phyloP scores from a whole-genome alignment of 2,113 vertebrate species.

The Phylloscopus whistleri region DNA sequence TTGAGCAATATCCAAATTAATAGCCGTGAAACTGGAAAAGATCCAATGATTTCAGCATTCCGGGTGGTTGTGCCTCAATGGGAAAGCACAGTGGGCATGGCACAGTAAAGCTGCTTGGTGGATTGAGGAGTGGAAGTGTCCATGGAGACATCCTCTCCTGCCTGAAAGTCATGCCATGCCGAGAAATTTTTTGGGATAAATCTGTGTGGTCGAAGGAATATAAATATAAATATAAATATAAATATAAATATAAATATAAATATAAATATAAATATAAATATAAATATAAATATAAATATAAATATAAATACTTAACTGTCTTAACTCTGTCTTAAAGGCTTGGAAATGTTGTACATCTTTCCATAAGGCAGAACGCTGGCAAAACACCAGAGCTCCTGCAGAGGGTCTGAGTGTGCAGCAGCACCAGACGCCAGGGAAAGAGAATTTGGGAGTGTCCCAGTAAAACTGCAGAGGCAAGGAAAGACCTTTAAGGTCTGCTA shows the following conservation, averaged over 20 bases:
- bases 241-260: background rate
- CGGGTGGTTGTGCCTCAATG: background rate
- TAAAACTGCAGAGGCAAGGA: background rate
- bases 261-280: background rate
- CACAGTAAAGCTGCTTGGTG: background rate
- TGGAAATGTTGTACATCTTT: background rate
- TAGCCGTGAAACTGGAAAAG: background rate
- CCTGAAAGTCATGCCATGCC: background rate
- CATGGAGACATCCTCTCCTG: rapidly evolving
- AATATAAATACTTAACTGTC: background rate
- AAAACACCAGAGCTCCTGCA: background rate
- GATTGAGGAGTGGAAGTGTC: background rate
- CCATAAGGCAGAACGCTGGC: rapidly evolving
- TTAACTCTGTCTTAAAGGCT: background rate
- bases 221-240: background rate
- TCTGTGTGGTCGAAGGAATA: background rate
- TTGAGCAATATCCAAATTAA: background rate
- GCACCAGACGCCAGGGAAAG: background rate
- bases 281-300: background rate
- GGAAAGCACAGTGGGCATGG: background rate
- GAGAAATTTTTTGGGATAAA: background rate
- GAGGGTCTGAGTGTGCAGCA: background rate
- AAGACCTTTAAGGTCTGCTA: background rate
- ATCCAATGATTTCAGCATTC: background rate
- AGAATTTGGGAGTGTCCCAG: background rate